Base-by-base conservation (phyloP, 1,140 invertebrate genomes). In the Pomacea maculata region DNA sequence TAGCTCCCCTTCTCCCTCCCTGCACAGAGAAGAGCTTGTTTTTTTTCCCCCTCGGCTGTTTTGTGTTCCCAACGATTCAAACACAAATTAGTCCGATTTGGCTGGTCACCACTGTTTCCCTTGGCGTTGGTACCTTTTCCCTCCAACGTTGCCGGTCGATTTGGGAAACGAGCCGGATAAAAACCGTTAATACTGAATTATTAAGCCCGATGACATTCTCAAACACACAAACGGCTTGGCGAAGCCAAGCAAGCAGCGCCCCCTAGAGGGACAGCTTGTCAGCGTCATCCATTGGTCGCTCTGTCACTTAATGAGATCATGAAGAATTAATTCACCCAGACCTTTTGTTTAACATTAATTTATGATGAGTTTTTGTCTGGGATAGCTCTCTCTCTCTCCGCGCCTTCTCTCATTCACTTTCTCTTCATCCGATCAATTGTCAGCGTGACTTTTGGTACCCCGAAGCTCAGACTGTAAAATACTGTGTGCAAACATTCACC, bases 291-390 rank as follows among this genome's bases (percentile, higher is more conserved):
- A 77, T 77, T 65, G 64, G 75, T 65, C 61, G 63, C 63, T 67
- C 61, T 77, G 75, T 77, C 63, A 77, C 75, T 77, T 77, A 77
- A 77, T 77, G 75, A 77, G 75, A 77, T 77, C 75, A 77, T 77
- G 75, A 77, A 77, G 75, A 77, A 77, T 77, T 77, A 77, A 77
- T 77, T 77, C 75, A 65, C 25, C 75, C 75, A 67, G 75, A 77
- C 75, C 75, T 77, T 77, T 77, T 77, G 75, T 77, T 77, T 77
- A 77, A 77, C 75, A 77, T 77, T 65, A 77, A 77, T 77, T 77
- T 77, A 77, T 77, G 75, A 77, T 77, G 75, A 77, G 75, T 65
- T 67, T 77, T 61, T 61, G 57, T 61, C 57, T 61, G 57, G 57
- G 57, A 61, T 61, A 11, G 11, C 57, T 61, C 57, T 61, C 4